phyloP scores from a whole-genome alignment of 2,113 vertebrate species.

The Ahaetulla prasina region DNA sequence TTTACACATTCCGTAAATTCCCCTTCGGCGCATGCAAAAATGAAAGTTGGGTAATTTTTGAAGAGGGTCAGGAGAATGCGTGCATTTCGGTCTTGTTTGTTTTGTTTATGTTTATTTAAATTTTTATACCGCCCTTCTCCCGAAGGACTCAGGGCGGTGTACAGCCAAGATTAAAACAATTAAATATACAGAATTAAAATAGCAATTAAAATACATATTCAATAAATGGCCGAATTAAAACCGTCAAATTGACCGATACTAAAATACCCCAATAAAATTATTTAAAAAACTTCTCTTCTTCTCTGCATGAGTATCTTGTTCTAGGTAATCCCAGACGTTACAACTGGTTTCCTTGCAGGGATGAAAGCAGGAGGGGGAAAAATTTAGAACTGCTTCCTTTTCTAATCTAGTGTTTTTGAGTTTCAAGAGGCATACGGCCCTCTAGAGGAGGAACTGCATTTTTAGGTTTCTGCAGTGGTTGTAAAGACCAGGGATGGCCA shows the following conservation, averaged over 20 bases:
- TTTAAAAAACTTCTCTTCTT: too few species aligned
- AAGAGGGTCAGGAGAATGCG: neutral
- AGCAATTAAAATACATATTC: too few species aligned
- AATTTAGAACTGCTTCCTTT: neutral
- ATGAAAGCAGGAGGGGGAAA: neutral
- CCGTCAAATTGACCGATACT: too few species aligned
- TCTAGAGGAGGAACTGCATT: neutral
- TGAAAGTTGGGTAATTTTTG: neutral
- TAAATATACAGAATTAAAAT: too few species aligned
- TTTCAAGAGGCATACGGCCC: neutral
- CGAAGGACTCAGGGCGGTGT: too few species aligned
- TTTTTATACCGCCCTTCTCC: too few species aligned
- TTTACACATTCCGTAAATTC: neutral
- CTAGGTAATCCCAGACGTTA: neutral
- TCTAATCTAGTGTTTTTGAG: too few species aligned
- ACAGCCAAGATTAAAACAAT: too few species aligned
- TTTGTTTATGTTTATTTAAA: too few species aligned
- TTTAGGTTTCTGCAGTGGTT: rapidly evolving
- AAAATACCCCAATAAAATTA: too few species aligned
- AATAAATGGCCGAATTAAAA: too few species aligned
- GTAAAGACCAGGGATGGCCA: constrained; percentile 29
- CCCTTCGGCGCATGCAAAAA: neutral
- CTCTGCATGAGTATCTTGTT: neutral
- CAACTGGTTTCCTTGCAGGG: neutral
- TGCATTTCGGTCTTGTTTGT: neutral